phyloP scores from a whole-genome alignment of 2,113 vertebrate genomes.

The Deroptyus accipitrinus region DNA sequence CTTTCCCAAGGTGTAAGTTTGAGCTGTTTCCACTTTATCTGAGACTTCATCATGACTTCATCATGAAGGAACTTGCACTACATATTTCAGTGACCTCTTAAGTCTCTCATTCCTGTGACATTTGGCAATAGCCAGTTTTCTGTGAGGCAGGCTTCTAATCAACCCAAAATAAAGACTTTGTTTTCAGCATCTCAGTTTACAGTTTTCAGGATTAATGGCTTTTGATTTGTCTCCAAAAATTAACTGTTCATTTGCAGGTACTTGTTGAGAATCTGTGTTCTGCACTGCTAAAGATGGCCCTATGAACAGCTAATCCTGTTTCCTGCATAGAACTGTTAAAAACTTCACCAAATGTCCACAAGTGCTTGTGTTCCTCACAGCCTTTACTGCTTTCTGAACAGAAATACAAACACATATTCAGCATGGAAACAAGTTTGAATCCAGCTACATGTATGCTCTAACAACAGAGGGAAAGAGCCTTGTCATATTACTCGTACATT shows the following conservation, averaged over 20 bases:
- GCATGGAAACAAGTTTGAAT: not conserved
- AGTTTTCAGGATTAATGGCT: not conserved
- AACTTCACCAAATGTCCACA: not conserved
- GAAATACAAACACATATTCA: not conserved
- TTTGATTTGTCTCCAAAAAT: not conserved
- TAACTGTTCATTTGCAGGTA: not conserved
- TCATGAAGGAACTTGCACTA: not conserved
- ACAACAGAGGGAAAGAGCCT: not conserved
- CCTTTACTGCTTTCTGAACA: not conserved
- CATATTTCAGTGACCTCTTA: not conserved
- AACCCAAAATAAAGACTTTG: not conserved
- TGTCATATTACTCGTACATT: not conserved
- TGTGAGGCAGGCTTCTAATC: not conserved
- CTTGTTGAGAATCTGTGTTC: not conserved
- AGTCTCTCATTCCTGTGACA: not conserved
- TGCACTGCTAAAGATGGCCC: not conserved
- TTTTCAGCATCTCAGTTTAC: not conserved
- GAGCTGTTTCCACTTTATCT: slow-evolving; percentile 11
- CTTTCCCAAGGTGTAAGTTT: not conserved
- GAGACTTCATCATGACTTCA: not conserved
- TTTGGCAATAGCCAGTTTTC: not conserved
- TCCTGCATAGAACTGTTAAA: fast-evolving
- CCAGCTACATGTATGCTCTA: not conserved
- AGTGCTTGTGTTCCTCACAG: not conserved
- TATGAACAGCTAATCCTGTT: not conserved